Evolutionary conservation across 1,140 invertebrate species (phyloP).

Genomic region (Drosophila mauritiana): DNA sequence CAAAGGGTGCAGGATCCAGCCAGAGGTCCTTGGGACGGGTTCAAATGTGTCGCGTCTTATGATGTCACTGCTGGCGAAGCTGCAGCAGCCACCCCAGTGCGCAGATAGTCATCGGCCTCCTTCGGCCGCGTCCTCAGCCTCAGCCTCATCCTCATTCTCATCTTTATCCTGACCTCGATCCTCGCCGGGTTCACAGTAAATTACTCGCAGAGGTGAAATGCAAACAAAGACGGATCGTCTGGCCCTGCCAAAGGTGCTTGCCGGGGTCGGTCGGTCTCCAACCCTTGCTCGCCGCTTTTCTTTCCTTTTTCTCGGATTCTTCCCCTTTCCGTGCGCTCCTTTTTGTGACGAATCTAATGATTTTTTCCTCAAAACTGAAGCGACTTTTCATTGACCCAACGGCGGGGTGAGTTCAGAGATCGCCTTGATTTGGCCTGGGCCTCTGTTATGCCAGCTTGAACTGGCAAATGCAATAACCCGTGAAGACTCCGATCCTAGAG

Average conservation of each 20-base stretch:
- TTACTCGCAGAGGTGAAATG: constrained; percentile 80
- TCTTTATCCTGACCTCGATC: constrained; percentile 23
- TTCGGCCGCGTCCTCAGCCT: constrained; percentile 17
- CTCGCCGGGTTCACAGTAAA: constrained; percentile 79
- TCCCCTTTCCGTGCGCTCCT: constrained; percentile 18
- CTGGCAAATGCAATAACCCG: constrained; percentile 70
- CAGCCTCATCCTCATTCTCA: not conserved
- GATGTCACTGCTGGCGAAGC: constrained; percentile 68
- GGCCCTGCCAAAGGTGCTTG: constrained; percentile 47
- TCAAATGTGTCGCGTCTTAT: constrained; percentile 81
- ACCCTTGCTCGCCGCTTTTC: constrained; percentile 68
- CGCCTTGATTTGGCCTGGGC: constrained; percentile 47
- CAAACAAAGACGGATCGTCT: constrained; percentile 67
- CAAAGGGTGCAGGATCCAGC: constrained; percentile 77
- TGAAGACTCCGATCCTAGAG: constrained; percentile 47
- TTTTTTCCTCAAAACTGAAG: constrained; percentile 79
- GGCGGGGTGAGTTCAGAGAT: constrained; percentile 71
- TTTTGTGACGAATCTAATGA: constrained; percentile 81
- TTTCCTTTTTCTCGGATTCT: constrained; percentile 27
- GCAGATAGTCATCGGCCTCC: constrained; percentile 61
- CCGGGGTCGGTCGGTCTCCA: constrained; percentile 34
- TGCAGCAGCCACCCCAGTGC: constrained; percentile 43
- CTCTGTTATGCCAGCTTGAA: constrained; percentile 77
- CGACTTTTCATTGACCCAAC: constrained; percentile 79
- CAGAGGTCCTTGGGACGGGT: constrained; percentile 60